Base-by-base conservation (phyloP, 2,888 invertebrate species). In the Vanessa cardui region DNA sequence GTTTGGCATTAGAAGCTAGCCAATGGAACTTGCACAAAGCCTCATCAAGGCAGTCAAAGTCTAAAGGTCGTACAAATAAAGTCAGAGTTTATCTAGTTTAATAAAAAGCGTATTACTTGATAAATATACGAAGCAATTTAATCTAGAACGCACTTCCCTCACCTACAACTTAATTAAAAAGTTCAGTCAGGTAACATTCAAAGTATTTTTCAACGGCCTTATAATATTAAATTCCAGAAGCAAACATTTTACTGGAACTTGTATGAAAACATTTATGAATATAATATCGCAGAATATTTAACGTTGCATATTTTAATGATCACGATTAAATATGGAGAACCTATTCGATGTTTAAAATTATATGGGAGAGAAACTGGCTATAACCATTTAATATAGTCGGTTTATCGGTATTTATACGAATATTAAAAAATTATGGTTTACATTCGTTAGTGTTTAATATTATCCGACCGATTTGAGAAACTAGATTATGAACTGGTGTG, bases 91-190 rank as follows among this genome's bases (percentile, higher is more conserved):
- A 18, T 4, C 20, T 18, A 18, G 49, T 49, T 20, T 26, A 33
- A 26, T 31, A 26, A n/a, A 33, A 18, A 50, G 6, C 50, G 21
- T 6, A 16, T 16, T 16, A 0, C 8, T 33, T 6, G 18, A 12
- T 33, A 31, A 33, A 56, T 31, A 33, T 33, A 31, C n/a, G n/a
- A 9, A 56, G n/a, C 56, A 56, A 33, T 33, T 56, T 56, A 33
- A 33, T 39, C 12, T 18, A n/a, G n/a, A 12, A 58, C 33, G n/a
- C n/a, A 21, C 31, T 58, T 39, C n/a, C n/a, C 59, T 45, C 50
- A 31, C 18, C 50, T 64, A 59, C 59, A 50, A 59, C 50, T 52
- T 50, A 58, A 64, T 64, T 59, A 64, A 44, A 59, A 59, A 59
- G 50, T 59, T 64, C 46, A 44, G 64, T 59, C 59, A 59, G 58